phyloP scores from a whole-genome alignment of 2,888 invertebrate species.

The Colletes collaris region DNA sequence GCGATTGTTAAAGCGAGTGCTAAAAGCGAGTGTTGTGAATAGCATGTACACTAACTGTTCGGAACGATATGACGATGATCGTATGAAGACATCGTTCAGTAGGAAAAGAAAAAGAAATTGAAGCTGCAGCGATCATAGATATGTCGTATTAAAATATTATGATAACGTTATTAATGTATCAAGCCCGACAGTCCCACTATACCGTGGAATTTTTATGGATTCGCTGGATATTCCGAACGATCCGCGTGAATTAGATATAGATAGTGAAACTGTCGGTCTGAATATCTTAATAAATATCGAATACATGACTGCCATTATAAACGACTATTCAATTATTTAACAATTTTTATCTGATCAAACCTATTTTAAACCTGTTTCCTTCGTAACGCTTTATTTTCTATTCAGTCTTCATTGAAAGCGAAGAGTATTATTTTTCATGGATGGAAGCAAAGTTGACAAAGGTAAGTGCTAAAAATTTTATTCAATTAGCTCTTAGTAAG shows the following conservation, averaged over 20 bases:
- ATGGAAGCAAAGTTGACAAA: background rate
- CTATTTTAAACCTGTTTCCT: background rate
- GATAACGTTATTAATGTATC: slow-evolving; percentile 71
- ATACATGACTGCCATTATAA: slow-evolving; percentile 68
- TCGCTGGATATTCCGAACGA: slow-evolving; percentile 21
- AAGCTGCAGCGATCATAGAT: slow-evolving; percentile 65
- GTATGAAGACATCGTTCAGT: slow-evolving; percentile 51
- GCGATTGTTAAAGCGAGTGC: slow-evolving; percentile 61
- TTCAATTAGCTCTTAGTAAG: background rate
- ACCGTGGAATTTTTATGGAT: slow-evolving; percentile 51
- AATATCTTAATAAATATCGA: slow-evolving; percentile 71
- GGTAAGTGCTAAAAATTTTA: background rate
- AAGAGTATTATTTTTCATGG: background rate
- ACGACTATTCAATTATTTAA: slow-evolving; percentile 41
- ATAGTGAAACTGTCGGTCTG: slow-evolving; percentile 66
- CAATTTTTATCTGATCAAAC: background rate
- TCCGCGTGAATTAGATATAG: slow-evolving; percentile 48
- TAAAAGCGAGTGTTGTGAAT: slow-evolving; percentile 64
- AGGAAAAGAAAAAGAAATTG: slow-evolving; percentile 39
- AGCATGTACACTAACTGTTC: slow-evolving; percentile 57
- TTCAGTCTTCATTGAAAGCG: background rate
- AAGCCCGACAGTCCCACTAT: slow-evolving; percentile 65
- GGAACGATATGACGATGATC: slow-evolving; percentile 45
- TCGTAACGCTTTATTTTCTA: background rate
- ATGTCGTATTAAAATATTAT: slow-evolving; percentile 66